phyloP scores from a whole-genome alignment of 2,888 invertebrate species.

The Auanema sp. region DNA sequence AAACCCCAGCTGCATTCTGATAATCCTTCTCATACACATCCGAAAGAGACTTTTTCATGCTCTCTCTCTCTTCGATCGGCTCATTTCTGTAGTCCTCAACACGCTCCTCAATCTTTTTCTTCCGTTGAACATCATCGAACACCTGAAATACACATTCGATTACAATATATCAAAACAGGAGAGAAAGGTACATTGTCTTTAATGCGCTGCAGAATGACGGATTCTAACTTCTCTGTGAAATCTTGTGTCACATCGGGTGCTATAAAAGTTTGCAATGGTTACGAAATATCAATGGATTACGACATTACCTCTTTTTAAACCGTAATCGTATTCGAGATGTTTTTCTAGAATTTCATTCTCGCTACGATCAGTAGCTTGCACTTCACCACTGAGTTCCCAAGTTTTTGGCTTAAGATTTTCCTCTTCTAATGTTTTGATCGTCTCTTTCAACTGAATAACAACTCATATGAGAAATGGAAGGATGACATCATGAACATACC shows the following conservation, averaged over 20 bases:
- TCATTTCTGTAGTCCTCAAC: slow-evolving; percentile 84
- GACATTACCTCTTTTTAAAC: slow-evolving; percentile 32
- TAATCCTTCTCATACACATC: slow-evolving; percentile 83
- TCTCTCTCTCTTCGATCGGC: slow-evolving; percentile 85
- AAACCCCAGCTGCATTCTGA: slow-evolving; percentile 68
- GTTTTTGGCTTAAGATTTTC: slow-evolving; percentile 77
- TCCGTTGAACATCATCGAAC: slow-evolving; percentile 89
- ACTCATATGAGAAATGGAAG: not conserved
- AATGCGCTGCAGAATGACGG: slow-evolving; percentile 85
- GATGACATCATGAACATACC: not conserved
- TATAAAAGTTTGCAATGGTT: slow-evolving; percentile 48
- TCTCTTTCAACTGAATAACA: slow-evolving; percentile 61
- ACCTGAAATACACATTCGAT: slow-evolving; percentile 69
- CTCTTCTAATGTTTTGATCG: slow-evolving; percentile 67
- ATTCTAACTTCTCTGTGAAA: slow-evolving; percentile 83
- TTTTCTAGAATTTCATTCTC: slow-evolving; percentile 90
- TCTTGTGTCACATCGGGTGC: slow-evolving; percentile 90
- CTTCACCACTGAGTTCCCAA: slow-evolving; percentile 92
- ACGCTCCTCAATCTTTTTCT: slow-evolving; percentile 79
- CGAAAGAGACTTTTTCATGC: slow-evolving; percentile 87
- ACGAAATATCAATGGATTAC: not conserved
- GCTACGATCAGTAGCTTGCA: slow-evolving; percentile 78
- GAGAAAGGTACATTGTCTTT: slow-evolving; percentile 73
- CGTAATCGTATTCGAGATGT: slow-evolving; percentile 70
- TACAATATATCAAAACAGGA: not conserved